A percentile compares a stretch with the other conserved stretches of the same genome.
Conservation (phyloP, 2,113 vertebrate genomes). For the Arizona elegans region DNA sequence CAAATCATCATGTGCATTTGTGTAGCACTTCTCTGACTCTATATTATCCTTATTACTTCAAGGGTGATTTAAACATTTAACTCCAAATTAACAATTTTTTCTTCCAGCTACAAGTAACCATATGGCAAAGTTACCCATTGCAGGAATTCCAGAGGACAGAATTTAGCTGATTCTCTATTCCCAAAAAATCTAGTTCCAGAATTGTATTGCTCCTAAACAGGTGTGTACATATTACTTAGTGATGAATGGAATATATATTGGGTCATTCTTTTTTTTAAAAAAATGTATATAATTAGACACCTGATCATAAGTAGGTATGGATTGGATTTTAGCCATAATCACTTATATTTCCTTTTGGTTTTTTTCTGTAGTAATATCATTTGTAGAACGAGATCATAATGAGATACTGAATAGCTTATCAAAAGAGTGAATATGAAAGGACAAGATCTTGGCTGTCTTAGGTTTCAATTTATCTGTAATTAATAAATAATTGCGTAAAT, state of each 20-base stretch:
- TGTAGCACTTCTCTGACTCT: background rate
- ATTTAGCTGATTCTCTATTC: background rate
- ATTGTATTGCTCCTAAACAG: background rate
- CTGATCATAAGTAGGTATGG: background rate
- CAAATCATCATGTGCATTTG: background rate
- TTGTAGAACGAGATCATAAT: constrained; percentile 9
- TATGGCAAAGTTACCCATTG: background rate
- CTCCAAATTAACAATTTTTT: background rate
- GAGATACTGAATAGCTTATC: background rate
- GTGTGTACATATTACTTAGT: background rate
- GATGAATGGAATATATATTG: background rate
- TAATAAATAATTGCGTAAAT: constrained; percentile 4
- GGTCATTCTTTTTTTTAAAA: background rate
- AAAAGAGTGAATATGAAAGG: constrained; percentile 7
- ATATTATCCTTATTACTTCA: background rate
- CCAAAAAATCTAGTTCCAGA: background rate
- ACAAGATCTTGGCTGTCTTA: background rate
- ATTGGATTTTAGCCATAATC: background rate
- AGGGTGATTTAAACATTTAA: background rate
- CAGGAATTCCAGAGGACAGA: background rate
- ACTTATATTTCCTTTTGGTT: constrained; percentile 11
- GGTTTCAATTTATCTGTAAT: background rate
- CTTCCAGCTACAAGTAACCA: background rate
- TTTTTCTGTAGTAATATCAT: background rate
- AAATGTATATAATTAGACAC: background rate